These are phyloP conservation scores for Dendrocopos noguchii DNA, from an alignment of 2,113 vertebrate genomes.

Conservation along the genomic window DNA sequence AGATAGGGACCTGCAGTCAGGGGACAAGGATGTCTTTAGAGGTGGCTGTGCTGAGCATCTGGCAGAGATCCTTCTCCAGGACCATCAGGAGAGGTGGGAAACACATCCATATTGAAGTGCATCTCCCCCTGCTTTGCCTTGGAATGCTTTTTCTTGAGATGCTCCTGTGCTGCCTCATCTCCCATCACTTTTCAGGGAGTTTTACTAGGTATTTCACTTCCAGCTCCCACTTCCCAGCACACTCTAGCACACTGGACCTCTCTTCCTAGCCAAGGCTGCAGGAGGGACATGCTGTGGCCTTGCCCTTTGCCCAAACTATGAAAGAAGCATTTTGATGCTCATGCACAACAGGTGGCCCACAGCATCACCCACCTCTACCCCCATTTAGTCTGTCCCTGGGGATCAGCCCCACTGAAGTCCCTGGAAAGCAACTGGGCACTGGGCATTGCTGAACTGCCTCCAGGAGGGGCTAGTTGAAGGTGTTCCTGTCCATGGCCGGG, in stretches of 20 bases:
- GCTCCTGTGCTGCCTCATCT: neutral
- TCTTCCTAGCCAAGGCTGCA: neutral
- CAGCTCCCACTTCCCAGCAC: neutral
- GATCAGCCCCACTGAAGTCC: fast-evolving
- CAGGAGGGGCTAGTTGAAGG: fast-evolving
- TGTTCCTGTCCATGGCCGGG: too few species aligned
- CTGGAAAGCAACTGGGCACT: neutral
- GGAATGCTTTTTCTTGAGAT: fast-evolving
- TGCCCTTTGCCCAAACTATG: fast-evolving
- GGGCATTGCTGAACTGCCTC: too few species aligned
- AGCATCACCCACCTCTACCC: neutral
- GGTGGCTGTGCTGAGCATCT: neutral
- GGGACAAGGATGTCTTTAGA: fast-evolving
- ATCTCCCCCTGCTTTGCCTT: neutral
- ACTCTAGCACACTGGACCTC: neutral
- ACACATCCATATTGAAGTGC: fast-evolving
- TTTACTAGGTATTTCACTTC: slow-evolving; percentile 33
- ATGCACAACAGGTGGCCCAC: fast-evolving
- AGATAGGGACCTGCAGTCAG: neutral
- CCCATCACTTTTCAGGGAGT: neutral
- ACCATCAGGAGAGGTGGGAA: neutral
- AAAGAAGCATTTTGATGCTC: neutral
- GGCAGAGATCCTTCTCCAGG: neutral
- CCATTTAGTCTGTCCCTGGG: fast-evolving
- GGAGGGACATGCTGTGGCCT: neutral